Base-by-base conservation (phyloP, 2,113 vertebrate species). In the Erythrolamprus reginae region DNA sequence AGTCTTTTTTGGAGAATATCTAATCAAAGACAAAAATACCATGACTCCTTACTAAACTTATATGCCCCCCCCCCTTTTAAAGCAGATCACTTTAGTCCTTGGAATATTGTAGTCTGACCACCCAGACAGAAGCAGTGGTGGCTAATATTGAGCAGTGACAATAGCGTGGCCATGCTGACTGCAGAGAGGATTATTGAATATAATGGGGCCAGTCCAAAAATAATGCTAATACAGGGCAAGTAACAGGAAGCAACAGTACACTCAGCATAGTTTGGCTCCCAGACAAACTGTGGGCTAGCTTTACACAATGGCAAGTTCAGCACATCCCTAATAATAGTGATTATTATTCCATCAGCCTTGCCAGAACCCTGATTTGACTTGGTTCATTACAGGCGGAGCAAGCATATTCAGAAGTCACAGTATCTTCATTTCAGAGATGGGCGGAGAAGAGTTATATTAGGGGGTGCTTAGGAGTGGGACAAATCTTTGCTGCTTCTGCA, bases 101-200 rank as follows among this genome's bases (percentile, higher is more conserved):
- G 88, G 93, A 95, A 94, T 94, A 95, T 94, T 96, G 96, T 96
- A 96, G 95, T 94, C 95, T 88, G 96, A 97, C 98, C 97, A 97
- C 97, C 97, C 98, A 98, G 98, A 97, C 95, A 86, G 96, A 93
- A 93, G 95, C 96, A 96, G 96, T 95, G 97, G 96, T 97, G 96
- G 97, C 95, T 97, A 97, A 97, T 98, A 97, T 98, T 98, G 97
- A 97, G 95, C 95, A 83, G 95, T 97, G 97, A 99, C 98, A 99
- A 99, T 98, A 93, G 98, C 1, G 88, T 97, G 98, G 96, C 97
- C 97, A 94, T 97, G 95, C 95, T 98, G 98, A 98, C 98, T 98
- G 97, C 98, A 98, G 96, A 92, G 97, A 98, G 99, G 98, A 99
- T 99, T 99, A 99, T 94, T 90, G 97, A 97, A 97, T 97, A 99